Conservation (phyloP, 2,797 vertebrate genomes). For the Loriculus beryllinus region DNA sequence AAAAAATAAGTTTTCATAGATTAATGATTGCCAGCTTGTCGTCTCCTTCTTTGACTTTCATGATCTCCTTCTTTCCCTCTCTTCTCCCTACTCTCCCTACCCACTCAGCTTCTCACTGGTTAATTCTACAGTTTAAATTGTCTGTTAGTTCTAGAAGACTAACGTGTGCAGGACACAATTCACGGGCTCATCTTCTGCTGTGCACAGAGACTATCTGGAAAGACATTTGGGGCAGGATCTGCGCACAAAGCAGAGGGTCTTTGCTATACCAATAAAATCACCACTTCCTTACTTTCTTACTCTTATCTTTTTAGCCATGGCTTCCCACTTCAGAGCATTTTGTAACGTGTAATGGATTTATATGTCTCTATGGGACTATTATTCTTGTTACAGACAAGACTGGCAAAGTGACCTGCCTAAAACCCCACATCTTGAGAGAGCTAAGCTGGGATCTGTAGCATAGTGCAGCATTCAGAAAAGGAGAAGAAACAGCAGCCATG, state of each 20-base stretch:
- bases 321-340: background rate
- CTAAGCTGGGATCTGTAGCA: fast-evolving
- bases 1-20: background rate
- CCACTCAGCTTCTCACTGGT: background rate
- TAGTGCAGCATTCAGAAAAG: background rate
- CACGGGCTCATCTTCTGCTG: background rate
- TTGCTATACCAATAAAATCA: background rate
- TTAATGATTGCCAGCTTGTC: background rate
- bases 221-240: background rate
- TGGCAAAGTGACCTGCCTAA: background rate
- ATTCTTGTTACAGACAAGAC: fast-evolving
- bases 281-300: fast-evolving
- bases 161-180: background rate
- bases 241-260: background rate
- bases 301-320: fast-evolving
- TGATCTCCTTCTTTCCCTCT: background rate
- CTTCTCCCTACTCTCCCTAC: background rate
- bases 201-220: fast-evolving
- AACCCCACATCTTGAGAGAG: background rate
- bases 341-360: background rate
- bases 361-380: background rate
- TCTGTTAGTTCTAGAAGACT: background rate
- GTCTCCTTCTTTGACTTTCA: background rate
- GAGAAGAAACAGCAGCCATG: background rate
- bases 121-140: background rate